These are phyloP conservation scores for Trogon melanurus DNA, from an alignment of 2,113 vertebrate genomes.

Conservation along the genomic window DNA sequence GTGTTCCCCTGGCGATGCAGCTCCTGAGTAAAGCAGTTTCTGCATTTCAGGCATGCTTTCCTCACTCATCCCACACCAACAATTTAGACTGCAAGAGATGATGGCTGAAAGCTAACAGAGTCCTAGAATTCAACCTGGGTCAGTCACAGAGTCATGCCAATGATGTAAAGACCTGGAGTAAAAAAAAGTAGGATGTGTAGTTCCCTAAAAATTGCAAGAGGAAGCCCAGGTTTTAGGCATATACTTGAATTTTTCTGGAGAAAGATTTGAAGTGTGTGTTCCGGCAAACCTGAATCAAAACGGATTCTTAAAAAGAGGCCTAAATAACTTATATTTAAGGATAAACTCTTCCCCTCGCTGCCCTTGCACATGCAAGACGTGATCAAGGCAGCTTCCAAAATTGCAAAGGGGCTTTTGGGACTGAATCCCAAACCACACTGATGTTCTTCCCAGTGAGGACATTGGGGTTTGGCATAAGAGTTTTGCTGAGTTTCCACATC, in stretches of 20 bases:
- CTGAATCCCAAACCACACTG: background rate
- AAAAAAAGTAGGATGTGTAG: background rate
- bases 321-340: background rate
- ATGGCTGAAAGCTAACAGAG: background rate
- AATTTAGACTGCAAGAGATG: background rate
- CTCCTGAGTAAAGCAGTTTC: background rate
- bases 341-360: background rate
- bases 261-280: background rate
- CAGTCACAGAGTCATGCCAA: background rate
- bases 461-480: background rate
- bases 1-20: background rate
- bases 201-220: background rate
- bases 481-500: background rate
- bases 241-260: background rate
- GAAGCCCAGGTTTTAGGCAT: background rate
- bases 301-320: background rate
- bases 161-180: background rate
- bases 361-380: background rate
- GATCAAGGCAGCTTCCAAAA: background rate
- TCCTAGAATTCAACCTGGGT: background rate
- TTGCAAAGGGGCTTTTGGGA: background rate
- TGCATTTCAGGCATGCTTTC: fast-evolving
- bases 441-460: background rate
- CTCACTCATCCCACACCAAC: background rate
- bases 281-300: background rate